Percentiles rank a stretch among this genome's conserved stretches.
Conservation (phyloP, 2,797 vertebrate genomes). For the Hippocampus kuda region DNA sequence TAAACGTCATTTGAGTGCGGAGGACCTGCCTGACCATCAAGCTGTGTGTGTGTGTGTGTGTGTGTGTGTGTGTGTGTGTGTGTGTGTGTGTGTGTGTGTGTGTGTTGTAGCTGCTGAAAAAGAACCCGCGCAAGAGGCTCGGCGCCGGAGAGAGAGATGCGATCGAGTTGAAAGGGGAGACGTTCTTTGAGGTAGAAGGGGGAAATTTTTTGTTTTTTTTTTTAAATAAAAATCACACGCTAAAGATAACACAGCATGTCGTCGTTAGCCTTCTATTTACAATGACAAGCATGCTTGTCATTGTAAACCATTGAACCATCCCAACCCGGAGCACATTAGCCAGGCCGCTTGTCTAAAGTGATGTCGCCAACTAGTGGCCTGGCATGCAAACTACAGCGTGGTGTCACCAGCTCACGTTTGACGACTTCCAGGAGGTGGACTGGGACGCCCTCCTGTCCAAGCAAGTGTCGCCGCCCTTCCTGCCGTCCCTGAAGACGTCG, state of each 20-base stretch:
- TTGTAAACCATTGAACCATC: no score
- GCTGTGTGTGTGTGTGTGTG: not conserved
- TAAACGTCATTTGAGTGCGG: slow-evolving; percentile 24
- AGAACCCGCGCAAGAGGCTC: slow-evolving; percentile 79
- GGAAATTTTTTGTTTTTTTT: no score
- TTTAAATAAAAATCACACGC: no score
- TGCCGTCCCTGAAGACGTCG: slow-evolving; percentile 68
- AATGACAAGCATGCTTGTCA: no score
- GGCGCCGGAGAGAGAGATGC: slow-evolving; percentile 79
- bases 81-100: not conserved
- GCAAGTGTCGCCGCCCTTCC: slow-evolving; percentile 71
- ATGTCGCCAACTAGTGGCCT: not conserved
- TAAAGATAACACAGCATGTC: no score
- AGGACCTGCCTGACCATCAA: not conserved
- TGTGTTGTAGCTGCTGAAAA: slow-evolving; percentile 74
- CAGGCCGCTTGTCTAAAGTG: not conserved
- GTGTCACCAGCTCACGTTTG: no score
- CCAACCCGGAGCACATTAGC: not conserved
- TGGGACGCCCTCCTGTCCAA: slow-evolving; percentile 79
- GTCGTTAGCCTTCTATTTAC: not conserved
- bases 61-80: no score
- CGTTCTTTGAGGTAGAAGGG: slow-evolving; percentile 75
- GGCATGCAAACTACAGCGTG: not conserved
- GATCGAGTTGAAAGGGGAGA: slow-evolving; percentile 79
- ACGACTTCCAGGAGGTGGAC: slow-evolving; percentile 63